Evolutionary conservation across 2,888 invertebrate species (phyloP), one percentile per base, ranked within the genome.

Genomic region (Agelastica alni): DNA sequence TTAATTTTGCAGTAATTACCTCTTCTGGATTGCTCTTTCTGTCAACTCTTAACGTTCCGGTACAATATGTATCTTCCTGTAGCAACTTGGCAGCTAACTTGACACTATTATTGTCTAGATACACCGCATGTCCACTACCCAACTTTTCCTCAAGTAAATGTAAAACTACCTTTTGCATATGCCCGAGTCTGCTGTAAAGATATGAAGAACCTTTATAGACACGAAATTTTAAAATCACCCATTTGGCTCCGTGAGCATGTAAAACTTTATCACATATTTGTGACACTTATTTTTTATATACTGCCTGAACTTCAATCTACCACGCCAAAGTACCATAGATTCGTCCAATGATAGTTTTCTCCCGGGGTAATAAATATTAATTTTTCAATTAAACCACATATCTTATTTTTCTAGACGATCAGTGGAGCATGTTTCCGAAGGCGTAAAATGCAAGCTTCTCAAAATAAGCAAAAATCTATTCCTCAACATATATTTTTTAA

Each of bases 241-340:
- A 62, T 69, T 61, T 18, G 53, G 57, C 39, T 57, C 46, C 34
- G 51, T 57, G 7, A 51, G 45, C 54, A 53, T 54, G 18, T 51
- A 49, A 22, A 54, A 12, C 36, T 54, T 44, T 1, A 73, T 63
- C 1, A 73, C 73, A 60, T 72, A 68, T 57, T 70, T 75, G 30
- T 73, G 70, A 1, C 63, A 41, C 59, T 73, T 75, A 20, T 67
- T 66, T 58, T 69, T 67, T 5, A 73, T 70, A 30, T 69, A 70
- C 56, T 75, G 72, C 4, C 69, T 32, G 53, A 70, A 69, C 17
- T n/a, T n/a, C n/a, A n/a, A n/a, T n/a, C n/a, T n/a, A 3, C 73
- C 73, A n/a, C 72, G 10, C 58, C 61, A 64, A 14, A 59, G 45
- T 5, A 66, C 53, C 62, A 66, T 62, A 3, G 56, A 61, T 52